phyloP scores from a whole-genome alignment of 2,113 vertebrate genomes.

The Leptodactylus fuscus region DNA sequence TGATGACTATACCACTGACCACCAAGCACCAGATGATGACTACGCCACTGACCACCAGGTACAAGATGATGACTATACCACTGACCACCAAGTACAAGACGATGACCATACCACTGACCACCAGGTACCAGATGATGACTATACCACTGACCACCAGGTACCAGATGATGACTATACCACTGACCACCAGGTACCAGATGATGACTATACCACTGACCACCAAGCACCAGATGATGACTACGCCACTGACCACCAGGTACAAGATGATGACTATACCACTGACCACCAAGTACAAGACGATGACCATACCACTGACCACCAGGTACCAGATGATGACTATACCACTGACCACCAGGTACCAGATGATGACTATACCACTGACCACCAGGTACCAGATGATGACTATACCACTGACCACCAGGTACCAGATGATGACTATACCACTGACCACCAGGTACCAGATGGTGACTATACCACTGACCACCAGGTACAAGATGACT shows the following conservation, averaged over 20 bases:
- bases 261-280: background rate
- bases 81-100: background rate
- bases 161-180: too few relatives aligned
- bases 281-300: background rate
- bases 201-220: background rate
- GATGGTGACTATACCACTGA: background rate
- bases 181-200: too few relatives aligned
- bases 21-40: too few relatives aligned
- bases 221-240: background rate
- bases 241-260: background rate
- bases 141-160: too few relatives aligned
- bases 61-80: background rate
- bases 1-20: too few relatives aligned
- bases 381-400: too few relatives aligned
- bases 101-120: background rate
- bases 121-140: too few relatives aligned
- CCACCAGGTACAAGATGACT: too few relatives aligned
- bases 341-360: too few relatives aligned
- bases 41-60: background rate
- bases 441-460: background rate
- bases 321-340: background rate
- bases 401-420: background rate
- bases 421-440: background rate
- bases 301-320: background rate
- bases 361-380: too few relatives aligned